Evolutionary conservation across 2,797 vertebrate species (phyloP), one percentile per base, ranked within the genome.

Genomic region (Crenuchus spilurus): DNA sequence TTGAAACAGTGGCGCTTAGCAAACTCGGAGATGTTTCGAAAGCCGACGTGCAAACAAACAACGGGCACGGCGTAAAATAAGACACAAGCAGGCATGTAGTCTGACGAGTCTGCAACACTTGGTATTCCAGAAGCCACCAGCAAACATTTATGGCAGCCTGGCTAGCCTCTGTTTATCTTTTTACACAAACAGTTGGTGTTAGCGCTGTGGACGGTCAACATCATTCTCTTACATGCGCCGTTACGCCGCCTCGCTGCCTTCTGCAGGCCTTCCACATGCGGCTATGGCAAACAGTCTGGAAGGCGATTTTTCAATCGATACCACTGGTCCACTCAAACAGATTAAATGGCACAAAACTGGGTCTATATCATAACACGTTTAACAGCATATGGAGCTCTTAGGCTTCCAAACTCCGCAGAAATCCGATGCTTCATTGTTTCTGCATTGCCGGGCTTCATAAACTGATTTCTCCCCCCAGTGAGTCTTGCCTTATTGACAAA

Each of bases 401-500:
- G 84, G 77, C 79, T 81, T 84, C 71, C 54, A 79, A 77, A 70
- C 69, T 61, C 66, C 14, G 44, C 48, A 68, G 51, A 75, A 83
- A 80, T 83, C 66, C 72, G 77, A 86, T 63, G 81, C 81, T 86
- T 77, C 83, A 77, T 85, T 87, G 83, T 88, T 88, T 88, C 85
- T 89, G 83, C 83, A 83, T 84, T 80, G 84, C 81, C 83, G 80
- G 58, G 65, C 80, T 86, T 84, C 76, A 74, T 86, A 79, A 87
- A 85, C 83, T 85, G 83, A 84, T 85, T 83, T 75, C 71, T 31
- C 62, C 58, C 61, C 67, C 55, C 39, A 74, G 31, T 72, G 74
- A 76, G 73, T 77, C 64, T 64, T 30, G 76, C 76, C 61, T 24
- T 90, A 85, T 89, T 92, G 87, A 90, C 87, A 87, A 87, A 85